Evolutionary conservation across 2,113 vertebrate genomes (phyloP).

Genomic region (Nerophis ophidion): DNA sequence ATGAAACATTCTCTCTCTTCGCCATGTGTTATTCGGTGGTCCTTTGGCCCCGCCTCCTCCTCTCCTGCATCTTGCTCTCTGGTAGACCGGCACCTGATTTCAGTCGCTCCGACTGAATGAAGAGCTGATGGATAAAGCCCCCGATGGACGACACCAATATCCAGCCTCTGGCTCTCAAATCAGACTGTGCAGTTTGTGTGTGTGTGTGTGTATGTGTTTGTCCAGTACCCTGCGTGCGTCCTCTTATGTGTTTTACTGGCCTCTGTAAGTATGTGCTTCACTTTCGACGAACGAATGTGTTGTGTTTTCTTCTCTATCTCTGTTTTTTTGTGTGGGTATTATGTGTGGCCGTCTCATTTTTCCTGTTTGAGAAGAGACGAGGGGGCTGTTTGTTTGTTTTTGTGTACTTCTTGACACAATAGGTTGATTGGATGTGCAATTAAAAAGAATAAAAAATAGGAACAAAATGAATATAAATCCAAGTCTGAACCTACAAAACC

Average conservation of each 20-base stretch:
- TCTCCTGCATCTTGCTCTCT: conserved; percentile 3
- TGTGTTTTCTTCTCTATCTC: neutral
- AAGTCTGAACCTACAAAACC: too few species aligned
- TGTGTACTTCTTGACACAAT: neutral
- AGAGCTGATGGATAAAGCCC: conserved; percentile 47
- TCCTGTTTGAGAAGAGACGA: neutral
- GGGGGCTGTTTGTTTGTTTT: neutral
- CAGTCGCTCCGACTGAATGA: conserved; percentile 14
- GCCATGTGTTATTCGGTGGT: neutral
- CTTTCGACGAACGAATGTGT: neutral
- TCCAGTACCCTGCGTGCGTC: neutral
- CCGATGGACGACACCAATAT: conserved; percentile 21
- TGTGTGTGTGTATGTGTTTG: conserved; percentile 3
- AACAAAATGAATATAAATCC: too few species aligned
- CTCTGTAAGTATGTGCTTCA: conserved; percentile 5
- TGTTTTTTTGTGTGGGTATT: neutral
- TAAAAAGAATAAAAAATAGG: too few species aligned
- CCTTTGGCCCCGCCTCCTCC: neutral
- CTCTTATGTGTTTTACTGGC: neutral
- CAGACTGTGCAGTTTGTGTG: conserved; percentile 22
- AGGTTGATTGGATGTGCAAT: too few species aligned
- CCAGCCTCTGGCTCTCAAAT: conserved; percentile 28
- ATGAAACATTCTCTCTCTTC: conserved; percentile 9
- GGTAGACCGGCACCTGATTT: conserved; percentile 26
- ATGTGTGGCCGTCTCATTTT: neutral